Evolutionary conservation across 2,888 invertebrate species (phyloP).

Genomic region (Tridacna crocea): DNA sequence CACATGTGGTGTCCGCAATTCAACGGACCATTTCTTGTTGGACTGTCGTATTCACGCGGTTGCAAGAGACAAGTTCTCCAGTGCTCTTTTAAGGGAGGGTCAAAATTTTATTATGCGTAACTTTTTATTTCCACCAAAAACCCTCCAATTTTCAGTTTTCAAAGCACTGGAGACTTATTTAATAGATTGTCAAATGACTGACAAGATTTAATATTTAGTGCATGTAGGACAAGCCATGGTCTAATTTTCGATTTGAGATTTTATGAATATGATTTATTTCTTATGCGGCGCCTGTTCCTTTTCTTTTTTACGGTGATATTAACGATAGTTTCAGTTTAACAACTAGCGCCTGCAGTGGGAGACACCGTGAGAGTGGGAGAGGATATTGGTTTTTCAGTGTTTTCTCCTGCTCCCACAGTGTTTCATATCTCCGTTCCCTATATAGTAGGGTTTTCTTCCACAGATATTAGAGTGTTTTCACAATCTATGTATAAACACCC

Average conservation of each 20-base stretch:
- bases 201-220: slow-evolving; percentile 1
- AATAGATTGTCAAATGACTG: too few relatives aligned
- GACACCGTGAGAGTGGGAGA: too few relatives aligned
- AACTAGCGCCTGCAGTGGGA: too few relatives aligned
- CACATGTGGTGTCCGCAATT: background rate
- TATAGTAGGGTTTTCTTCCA: too few relatives aligned
- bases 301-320: background rate
- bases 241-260: background rate
- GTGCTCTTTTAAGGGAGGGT: background rate
- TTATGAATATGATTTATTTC: background rate
- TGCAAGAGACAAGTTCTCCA: background rate
- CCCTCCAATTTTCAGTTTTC: background rate
- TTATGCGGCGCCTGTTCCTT: background rate
- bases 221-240: too few relatives aligned
- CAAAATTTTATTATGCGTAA: background rate
- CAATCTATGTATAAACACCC: too few relatives aligned
- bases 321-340: too few relatives aligned
- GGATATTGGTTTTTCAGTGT: too few relatives aligned
- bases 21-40: background rate
- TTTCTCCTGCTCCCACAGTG: too few relatives aligned
- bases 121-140: slow-evolving; percentile 1
- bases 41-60: background rate
- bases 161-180: background rate
- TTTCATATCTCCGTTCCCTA: too few relatives aligned
- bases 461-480: too few relatives aligned